Base-by-base conservation (phyloP, 2,888 invertebrate genomes). In the Aphodius sticticus region DNA sequence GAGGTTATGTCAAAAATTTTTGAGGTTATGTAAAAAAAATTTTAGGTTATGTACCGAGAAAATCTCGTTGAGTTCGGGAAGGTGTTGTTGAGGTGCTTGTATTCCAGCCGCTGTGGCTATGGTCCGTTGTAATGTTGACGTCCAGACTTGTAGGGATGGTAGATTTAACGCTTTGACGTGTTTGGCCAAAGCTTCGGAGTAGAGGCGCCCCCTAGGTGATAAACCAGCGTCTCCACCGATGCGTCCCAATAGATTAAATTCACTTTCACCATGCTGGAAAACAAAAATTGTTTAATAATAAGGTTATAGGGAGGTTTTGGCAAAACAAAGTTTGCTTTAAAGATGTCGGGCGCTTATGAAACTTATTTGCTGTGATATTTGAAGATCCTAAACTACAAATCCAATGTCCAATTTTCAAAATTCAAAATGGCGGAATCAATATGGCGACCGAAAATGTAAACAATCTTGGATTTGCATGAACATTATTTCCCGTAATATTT, bases 221-320 rank as follows among this genome's bases (percentile, higher is more conserved):
- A 98, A 90, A 35, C 94, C 93, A 12, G 97, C 95, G 88, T 98
- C 96, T 1, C 98, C 98, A 0, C 98, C 98, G 84, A 98, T 96
- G 81, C 96, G 93, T 0, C 98, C 98, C 14, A 96, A 90, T 2
- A 96, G 93, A 89, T 98, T 98, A 91, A 95, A 96, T 86, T 96
- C 95, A 87, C 96, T 97, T 89, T 98, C 98, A 2, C 98, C 98
- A 88, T 98, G 98, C 96, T 96, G 88, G 5, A 88, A 89, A 82
- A 77, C 79, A 83, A 82, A 83, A 77, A 77, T 9, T 38, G 26
- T 26, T 26, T 14, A 35, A 35, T 36, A 15, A 77, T 37, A 7
- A 79, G 77, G 69, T 37, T 79, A 69, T 3, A 26, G 26, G 3
- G 3, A 26, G 26, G 3, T 26, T 26, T 26, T 26, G 3, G 26